Conservation (phyloP, 2,888 invertebrate species). For the Eudasyphora cyanicolor region DNA sequence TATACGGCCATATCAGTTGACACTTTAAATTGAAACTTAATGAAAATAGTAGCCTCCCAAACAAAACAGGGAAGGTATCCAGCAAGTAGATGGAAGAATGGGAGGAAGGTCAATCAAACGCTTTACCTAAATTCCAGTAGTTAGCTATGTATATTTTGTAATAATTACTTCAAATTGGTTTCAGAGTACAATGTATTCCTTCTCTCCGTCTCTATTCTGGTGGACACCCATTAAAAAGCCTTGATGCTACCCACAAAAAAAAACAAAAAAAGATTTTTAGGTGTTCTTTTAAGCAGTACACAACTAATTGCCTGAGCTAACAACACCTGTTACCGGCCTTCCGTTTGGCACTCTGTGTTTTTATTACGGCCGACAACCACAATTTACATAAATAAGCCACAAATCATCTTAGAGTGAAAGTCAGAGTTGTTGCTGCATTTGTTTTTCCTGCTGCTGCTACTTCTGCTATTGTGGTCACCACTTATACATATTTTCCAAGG, state of each 20-base stretch:
- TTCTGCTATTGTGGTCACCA: background rate
- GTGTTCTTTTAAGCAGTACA: background rate
- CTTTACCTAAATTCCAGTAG: background rate
- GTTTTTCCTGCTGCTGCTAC: background rate
- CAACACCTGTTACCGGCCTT: constrained; percentile 72
- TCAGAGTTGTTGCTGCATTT: background rate
- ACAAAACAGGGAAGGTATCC: too few relatives aligned
- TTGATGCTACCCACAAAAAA: too few relatives aligned
- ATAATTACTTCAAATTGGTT: background rate
- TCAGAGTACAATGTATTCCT: background rate
- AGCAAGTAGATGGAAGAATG: too few relatives aligned
- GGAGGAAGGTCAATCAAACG: too few relatives aligned
- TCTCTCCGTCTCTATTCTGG: too few relatives aligned
- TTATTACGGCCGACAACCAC: constrained; percentile 60
- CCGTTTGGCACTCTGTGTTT: background rate
- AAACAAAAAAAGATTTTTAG: too few relatives aligned
- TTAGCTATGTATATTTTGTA: background rate
- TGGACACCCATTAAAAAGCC: too few relatives aligned
- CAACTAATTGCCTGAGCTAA: constrained; percentile 73
- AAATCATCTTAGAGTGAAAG: constrained; percentile 71
- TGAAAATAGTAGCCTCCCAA: background rate
- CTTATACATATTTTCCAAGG: background rate
- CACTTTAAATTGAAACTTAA: constrained; percentile 10
- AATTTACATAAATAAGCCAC: constrained; percentile 77
- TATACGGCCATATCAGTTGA: background rate